These are phyloP conservation scores for Myripristis murdjan DNA, from an alignment of 2,797 vertebrate species.

Conservation along the genomic window DNA sequence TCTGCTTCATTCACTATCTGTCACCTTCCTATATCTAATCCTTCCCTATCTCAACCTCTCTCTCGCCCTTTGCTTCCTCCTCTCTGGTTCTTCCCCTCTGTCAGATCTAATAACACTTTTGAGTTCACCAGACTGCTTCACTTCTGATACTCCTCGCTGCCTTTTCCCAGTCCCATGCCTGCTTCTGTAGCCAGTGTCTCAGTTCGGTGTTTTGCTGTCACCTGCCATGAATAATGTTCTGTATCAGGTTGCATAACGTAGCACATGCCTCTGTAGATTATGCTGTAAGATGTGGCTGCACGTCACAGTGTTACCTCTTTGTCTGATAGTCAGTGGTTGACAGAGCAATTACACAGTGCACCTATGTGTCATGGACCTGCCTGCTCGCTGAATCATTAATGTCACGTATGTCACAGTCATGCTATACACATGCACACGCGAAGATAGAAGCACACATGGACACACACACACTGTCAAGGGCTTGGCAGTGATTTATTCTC, in stretches of 20 bases:
- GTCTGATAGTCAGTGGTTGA: constrained; percentile 68
- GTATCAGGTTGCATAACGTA: constrained; percentile 8
- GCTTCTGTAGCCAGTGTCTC: constrained; percentile 30
- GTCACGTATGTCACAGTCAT: constrained; percentile 48
- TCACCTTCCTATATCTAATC: neutral
- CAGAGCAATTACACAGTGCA: constrained; percentile 43
- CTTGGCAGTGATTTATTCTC: constrained; percentile 62
- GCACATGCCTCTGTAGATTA: constrained; percentile 9
- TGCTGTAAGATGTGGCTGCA: neutral
- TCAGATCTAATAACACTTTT: constrained; percentile 63
- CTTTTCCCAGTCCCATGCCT: constrained; percentile 28
- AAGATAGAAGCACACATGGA: constrained; percentile 42
- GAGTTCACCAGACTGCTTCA: constrained; percentile 61
- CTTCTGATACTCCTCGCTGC: constrained; percentile 51
- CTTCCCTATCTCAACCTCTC: constrained; percentile 41
- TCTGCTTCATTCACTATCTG: constrained; percentile 39
- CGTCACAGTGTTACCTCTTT: constrained; percentile 16
- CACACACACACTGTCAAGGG: constrained; percentile 47
- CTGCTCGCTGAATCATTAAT: constrained; percentile 53
- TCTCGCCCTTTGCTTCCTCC: constrained; percentile 50
- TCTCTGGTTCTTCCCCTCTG: constrained; percentile 43
- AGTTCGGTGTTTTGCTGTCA: constrained; percentile 21
- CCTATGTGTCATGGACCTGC: constrained; percentile 50
- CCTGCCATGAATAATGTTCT: constrained; percentile 28
- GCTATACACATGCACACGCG: constrained; percentile 26